These are phyloP conservation scores for Strongylocentrotus purpuratus DNA, from an alignment of 35 echinoderm and acorn worm genomes.

Conservation along the genomic window DNA sequence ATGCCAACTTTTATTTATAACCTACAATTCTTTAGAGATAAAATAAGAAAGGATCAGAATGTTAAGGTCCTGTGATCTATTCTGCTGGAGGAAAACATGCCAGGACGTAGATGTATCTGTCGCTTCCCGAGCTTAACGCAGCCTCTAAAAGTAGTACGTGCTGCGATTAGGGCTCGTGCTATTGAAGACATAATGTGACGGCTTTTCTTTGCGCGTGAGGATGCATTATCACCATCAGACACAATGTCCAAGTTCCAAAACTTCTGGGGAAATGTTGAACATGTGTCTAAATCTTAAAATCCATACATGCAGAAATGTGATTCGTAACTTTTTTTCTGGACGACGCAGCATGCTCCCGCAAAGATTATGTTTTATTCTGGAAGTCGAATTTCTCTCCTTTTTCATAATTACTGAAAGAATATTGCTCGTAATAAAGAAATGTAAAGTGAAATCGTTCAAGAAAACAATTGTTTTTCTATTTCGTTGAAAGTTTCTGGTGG, in stretches of 20 bases:
- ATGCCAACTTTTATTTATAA: background rate
- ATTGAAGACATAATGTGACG: background rate
- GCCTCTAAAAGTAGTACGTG: background rate
- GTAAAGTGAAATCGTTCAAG: no score
- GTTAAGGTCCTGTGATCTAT: background rate
- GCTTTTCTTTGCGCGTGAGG: background rate
- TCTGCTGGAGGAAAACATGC: background rate
- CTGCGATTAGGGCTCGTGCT: background rate
- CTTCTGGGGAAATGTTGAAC: no score
- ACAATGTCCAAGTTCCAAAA: background rate
- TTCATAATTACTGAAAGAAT: no score
- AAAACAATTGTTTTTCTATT: no score
- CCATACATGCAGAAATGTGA: no score
- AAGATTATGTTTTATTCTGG: no score
- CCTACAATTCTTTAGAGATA: background rate
- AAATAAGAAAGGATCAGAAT: background rate
- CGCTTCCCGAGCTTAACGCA: background rate
- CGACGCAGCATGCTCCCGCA: no score
- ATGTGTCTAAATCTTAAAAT: no score
- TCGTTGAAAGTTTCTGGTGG: no score
- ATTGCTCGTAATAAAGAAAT: no score
- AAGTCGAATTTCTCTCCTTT: no score
- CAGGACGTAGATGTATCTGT: background rate
- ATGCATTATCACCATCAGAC: background rate
- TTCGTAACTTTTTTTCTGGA: no score